Percentiles rank a stretch among this genome's conserved stretches.
Evolutionary conservation across 2,888 invertebrate genomes (phyloP).

Genomic region (Eulithis testata): DNA sequence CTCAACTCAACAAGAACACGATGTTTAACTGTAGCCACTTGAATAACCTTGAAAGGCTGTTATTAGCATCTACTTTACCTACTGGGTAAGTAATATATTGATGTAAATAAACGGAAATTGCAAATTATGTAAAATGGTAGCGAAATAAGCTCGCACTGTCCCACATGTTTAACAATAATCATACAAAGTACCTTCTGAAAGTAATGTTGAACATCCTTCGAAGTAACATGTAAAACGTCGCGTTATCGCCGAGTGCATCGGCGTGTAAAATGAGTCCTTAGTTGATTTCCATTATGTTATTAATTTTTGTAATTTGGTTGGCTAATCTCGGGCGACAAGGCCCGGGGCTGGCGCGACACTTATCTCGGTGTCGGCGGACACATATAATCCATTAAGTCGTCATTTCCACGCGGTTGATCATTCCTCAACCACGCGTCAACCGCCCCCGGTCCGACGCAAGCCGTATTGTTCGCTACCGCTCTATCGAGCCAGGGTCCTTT

Average conservation of each 20-base stretch:
- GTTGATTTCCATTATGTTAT: slow-evolving; percentile 79
- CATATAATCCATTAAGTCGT: slow-evolving; percentile 85
- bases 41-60: slow-evolving; percentile 44
- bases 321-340: slow-evolving; percentile 78
- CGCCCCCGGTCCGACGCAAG: slow-evolving; percentile 70
- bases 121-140: slow-evolving; percentile 28
- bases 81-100: slow-evolving; percentile 32
- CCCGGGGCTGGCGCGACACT: slow-evolving; percentile 77
- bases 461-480: slow-evolving; percentile 81
- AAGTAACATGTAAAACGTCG: slow-evolving; percentile 51
- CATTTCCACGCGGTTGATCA: slow-evolving; percentile 83
- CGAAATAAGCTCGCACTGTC: slow-evolving; percentile 16
- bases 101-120: slow-evolving; percentile 22
- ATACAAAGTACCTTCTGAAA: slow-evolving; percentile 42
- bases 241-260: slow-evolving; percentile 63
- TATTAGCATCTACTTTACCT: slow-evolving; percentile 31
- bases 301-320: slow-evolving; percentile 79
- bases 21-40: slow-evolving; percentile 51
- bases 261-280: slow-evolving; percentile 68
- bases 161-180: slow-evolving; percentile 22
- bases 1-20: slow-evolving; percentile 48
- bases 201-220: slow-evolving; percentile 51
- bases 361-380: slow-evolving; percentile 82
- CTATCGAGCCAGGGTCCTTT: slow-evolving; percentile 71
- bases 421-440: slow-evolving; percentile 82